Evolutionary conservation across 1,140 invertebrate species (phyloP).

Genomic region (Mylabris phalerata): DNA sequence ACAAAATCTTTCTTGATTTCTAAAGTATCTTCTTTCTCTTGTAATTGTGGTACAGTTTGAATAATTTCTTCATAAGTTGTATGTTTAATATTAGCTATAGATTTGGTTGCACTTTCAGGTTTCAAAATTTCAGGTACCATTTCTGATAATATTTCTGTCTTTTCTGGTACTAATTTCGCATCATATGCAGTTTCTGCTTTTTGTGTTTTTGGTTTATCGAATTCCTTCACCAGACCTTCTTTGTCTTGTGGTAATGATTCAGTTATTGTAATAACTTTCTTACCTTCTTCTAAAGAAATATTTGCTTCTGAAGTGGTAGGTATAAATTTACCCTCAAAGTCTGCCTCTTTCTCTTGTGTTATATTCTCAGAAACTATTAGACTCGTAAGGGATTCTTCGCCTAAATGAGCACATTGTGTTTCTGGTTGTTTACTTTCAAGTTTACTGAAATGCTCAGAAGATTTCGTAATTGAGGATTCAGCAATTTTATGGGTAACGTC

Average conservation of each 20-base stretch:
- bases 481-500: constrained; percentile 33
- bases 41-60: constrained; percentile 28
- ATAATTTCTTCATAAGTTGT: constrained; percentile 33
- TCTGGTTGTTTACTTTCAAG: constrained; percentile 15
- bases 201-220: constrained; percentile 27
- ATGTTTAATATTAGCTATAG: constrained; percentile 28
- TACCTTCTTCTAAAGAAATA: constrained; percentile 44
- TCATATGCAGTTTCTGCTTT: constrained; percentile 30
- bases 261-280: constrained; percentile 31
- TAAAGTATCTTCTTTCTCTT: constrained; percentile 39
- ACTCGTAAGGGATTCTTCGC: constrained; percentile 26
- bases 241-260: constrained; percentile 39
- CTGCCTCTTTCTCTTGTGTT: constrained; percentile 37
- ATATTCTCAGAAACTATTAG: constrained; percentile 36
- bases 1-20: constrained; percentile 17
- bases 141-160: constrained; percentile 30
- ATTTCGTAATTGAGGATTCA: constrained; percentile 20
- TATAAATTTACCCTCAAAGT: constrained; percentile 38
- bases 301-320: constrained; percentile 39
- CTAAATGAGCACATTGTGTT: constrained; percentile 21
- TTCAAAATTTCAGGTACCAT: constrained; percentile 22
- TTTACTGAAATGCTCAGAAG: constrained; percentile 19
- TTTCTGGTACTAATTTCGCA: constrained; percentile 35
- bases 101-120: constrained; percentile 21
- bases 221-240: constrained; percentile 34